Percentiles rank a stretch among this genome's conserved stretches.
These are phyloP conservation scores for Radopholus similis DNA, from an alignment of 1,140 invertebrate species.

Conservation along the genomic window DNA sequence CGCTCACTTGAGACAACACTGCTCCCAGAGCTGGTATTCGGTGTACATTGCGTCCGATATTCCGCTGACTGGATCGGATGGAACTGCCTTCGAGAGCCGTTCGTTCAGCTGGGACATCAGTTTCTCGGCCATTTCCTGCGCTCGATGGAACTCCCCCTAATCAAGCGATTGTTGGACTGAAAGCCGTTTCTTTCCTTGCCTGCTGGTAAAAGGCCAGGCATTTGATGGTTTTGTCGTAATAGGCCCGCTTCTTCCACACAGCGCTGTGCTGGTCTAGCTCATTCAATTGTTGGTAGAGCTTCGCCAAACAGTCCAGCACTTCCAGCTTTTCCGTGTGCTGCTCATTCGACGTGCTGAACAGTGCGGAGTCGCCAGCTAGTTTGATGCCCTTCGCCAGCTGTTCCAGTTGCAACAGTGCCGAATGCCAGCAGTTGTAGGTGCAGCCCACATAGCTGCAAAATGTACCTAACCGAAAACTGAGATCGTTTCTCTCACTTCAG, in stretches of 20 bases:
- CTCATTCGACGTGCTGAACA: conserved; percentile 17
- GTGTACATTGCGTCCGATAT: conserved; percentile 14
- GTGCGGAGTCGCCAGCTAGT: conserved; percentile 10
- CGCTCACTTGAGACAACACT: conserved; percentile 26
- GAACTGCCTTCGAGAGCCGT: conserved; percentile 4
- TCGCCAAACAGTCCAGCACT: conserved; percentile 18
- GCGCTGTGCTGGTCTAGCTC: conserved; percentile 25
- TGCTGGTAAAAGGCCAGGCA: conserved; percentile 26
- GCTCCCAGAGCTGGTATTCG: conserved; percentile 29
- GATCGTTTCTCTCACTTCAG: conserved; percentile 16
- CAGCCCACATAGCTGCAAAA: conserved; percentile 24
- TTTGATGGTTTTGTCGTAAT: conserved; percentile 34
- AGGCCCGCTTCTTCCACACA: conserved; percentile 24
- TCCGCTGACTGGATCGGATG: conserved; percentile 14
- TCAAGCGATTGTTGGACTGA: neutral
- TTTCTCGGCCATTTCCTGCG: conserved; percentile 30
- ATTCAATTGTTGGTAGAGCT: conserved; percentile 27
- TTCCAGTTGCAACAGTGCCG: conserved; percentile 18
- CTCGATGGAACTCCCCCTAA: conserved; percentile 21
- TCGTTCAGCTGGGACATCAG: conserved; percentile 23
- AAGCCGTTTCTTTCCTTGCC: neutral
- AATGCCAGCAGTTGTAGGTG: conserved; percentile 30
- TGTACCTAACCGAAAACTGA: neutral
- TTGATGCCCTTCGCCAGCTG: conserved; percentile 5
- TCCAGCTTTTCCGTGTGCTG: conserved; percentile 31